Percentiles rank a stretch among this genome's conserved stretches.
phyloP scores from a whole-genome alignment of 2,113 vertebrate genomes.

The Colius striatus region DNA sequence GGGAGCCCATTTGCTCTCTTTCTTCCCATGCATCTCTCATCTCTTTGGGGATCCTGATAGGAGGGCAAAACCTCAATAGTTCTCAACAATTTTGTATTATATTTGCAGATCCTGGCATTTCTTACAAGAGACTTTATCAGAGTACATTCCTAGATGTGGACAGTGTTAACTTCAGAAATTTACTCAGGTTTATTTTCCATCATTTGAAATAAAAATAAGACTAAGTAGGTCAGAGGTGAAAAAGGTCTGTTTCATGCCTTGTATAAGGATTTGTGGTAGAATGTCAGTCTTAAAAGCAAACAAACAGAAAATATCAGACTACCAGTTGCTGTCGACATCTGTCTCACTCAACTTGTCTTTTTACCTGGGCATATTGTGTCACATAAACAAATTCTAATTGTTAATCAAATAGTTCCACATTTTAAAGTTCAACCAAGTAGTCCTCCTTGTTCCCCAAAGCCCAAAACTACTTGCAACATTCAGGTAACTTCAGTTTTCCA shows the following conservation, averaged over 20 bases:
- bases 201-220: not conserved
- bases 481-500: not conserved
- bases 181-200: not conserved
- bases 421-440: not conserved
- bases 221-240: not conserved
- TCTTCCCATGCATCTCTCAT: not conserved
- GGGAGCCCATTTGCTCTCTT: not conserved
- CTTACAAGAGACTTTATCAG: not conserved
- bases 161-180: not conserved
- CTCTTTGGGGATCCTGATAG: not conserved
- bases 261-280: not conserved
- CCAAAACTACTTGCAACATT: not conserved
- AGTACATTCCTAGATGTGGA: not conserved
- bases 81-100: not conserved
- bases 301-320: not conserved
- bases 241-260: not conserved
- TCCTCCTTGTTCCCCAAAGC: not conserved
- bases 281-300: not conserved
- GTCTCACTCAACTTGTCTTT: not conserved
- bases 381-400: not conserved
- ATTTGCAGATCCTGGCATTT: not conserved
- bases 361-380: not conserved
- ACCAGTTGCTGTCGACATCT: accelerated
- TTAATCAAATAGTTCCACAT: not conserved
- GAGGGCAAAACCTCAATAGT: not conserved